These are phyloP conservation scores for Trissolcus basalis DNA, from an alignment of 1,140 invertebrate species.

Conservation along the genomic window DNA sequence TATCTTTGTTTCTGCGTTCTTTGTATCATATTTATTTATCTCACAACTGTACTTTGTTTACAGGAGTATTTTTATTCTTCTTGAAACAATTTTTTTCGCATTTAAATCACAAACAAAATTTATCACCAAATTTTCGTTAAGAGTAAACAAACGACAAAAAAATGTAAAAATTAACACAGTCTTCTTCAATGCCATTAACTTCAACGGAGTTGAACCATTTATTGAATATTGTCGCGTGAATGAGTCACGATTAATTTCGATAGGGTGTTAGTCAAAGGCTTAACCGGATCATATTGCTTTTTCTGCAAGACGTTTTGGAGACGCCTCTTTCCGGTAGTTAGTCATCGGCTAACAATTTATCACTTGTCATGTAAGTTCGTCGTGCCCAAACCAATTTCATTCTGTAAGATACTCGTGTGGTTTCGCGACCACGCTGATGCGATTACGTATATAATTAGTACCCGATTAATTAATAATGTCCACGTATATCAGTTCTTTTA, in stretches of 20 bases:
- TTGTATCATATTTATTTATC: slow-evolving; percentile 3
- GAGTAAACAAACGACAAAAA: too few species aligned
- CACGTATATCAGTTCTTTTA: slow-evolving; percentile 14
- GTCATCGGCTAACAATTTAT: slow-evolving; percentile 73
- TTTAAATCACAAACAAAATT: too few species aligned
- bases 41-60: neutral
- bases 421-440: slow-evolving; percentile 56
- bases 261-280: slow-evolving; percentile 57
- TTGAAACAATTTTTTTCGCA: neutral
- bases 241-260: slow-evolving; percentile 42
- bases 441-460: slow-evolving; percentile 72
- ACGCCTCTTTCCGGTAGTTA: slow-evolving; percentile 71
- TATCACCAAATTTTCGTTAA: too few species aligned
- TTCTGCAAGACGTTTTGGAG: slow-evolving; percentile 59
- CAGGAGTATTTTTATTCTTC: neutral
- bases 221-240: slow-evolving; percentile 38
- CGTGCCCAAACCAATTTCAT: slow-evolving; percentile 66
- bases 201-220: slow-evolving; percentile 41
- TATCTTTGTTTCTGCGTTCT: slow-evolving; percentile 3
- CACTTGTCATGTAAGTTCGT: slow-evolving; percentile 68
- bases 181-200: too few species aligned
- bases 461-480: slow-evolving; percentile 71
- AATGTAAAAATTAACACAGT: too few species aligned
- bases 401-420: slow-evolving; percentile 64
- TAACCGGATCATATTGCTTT: slow-evolving; percentile 59